These are phyloP conservation scores for Emydoidea blandingii DNA, from an alignment of 2,797 vertebrate species.

Conservation along the genomic window DNA sequence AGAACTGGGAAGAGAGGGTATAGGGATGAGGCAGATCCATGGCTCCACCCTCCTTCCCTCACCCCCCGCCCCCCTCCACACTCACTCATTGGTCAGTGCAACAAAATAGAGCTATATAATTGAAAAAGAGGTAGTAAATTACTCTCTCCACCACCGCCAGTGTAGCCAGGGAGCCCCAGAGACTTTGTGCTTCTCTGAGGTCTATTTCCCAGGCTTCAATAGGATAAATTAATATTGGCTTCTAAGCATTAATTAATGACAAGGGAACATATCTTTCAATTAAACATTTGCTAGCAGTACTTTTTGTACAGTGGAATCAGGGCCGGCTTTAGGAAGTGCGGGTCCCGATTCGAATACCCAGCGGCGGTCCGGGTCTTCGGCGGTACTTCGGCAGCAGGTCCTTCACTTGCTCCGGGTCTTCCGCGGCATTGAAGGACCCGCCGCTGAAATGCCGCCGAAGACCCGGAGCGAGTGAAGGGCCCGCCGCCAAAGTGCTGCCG, in stretches of 20 bases:
- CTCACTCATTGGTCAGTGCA: not conserved
- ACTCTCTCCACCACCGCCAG: not conserved
- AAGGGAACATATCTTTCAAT: conserved; percentile 59
- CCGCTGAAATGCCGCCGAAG: no score
- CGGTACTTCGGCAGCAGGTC: no score
- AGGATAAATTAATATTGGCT: conserved; percentile 63
- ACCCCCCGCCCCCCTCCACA: no score
- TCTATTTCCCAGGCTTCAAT: not conserved
- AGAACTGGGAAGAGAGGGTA: not conserved
- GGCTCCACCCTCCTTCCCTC: no score
- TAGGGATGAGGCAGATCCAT: not conserved
- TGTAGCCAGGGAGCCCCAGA: not conserved
- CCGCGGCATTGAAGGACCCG: no score
- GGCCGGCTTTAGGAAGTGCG: no score
- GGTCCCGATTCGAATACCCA: no score
- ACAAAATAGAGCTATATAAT: rapidly evolving
- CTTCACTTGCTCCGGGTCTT: no score
- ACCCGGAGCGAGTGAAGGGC: no score
- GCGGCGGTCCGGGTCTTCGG: no score
- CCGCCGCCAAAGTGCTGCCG: no score
- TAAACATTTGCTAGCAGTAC: conserved; percentile 68
- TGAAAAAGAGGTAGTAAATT: not conserved
- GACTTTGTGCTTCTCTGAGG: not conserved
- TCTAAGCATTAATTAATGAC: conserved; percentile 66
- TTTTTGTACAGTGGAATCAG: conserved; percentile 59